These are phyloP conservation scores for Xestia xanthographa DNA, from an alignment of 2,888 invertebrate species.

Conservation along the genomic window DNA sequence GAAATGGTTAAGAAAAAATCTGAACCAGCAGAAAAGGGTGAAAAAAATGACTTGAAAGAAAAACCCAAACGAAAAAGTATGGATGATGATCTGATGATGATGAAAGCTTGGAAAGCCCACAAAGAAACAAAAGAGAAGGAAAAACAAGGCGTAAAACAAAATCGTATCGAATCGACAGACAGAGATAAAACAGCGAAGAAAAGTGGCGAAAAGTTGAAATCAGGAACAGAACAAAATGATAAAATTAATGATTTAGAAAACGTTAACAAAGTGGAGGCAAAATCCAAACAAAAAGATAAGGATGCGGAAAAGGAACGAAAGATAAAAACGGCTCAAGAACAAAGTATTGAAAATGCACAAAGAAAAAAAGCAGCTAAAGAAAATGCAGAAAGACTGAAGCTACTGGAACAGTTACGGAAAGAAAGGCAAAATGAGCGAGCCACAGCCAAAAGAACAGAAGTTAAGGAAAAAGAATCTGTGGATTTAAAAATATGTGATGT, in stretches of 20 bases:
- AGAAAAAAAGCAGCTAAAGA: not conserved
- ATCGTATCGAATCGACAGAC: not conserved
- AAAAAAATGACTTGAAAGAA: no score
- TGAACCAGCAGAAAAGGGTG: no score
- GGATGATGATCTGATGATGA: no score
- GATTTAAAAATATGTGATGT: slow-evolving; percentile 66
- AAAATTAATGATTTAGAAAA: slow-evolving; percentile 4
- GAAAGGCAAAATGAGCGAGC: slow-evolving; percentile 18
- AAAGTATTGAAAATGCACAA: not conserved
- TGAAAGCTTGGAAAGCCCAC: no score
- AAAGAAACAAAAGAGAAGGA: not conserved
- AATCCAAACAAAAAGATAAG: slow-evolving; percentile 7
- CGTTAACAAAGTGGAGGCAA: slow-evolving; percentile 8
- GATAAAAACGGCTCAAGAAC: not conserved
- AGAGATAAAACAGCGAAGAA: slow-evolving; percentile 14
- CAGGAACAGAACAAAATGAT: slow-evolving; percentile 36
- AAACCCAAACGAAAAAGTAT: no score
- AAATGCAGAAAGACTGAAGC: not conserved
- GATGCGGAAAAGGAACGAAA: not conserved
- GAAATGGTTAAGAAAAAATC: no score
- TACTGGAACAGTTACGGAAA: slow-evolving; percentile 1
- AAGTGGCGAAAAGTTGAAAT: slow-evolving; percentile 2
- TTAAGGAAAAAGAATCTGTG: not conserved
- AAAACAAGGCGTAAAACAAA: slow-evolving; percentile 3
- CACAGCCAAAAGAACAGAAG: not conserved